Base-by-base conservation (phyloP, 64 coral and sea anemone genomes). In the Stylophora pistillata region DNA sequence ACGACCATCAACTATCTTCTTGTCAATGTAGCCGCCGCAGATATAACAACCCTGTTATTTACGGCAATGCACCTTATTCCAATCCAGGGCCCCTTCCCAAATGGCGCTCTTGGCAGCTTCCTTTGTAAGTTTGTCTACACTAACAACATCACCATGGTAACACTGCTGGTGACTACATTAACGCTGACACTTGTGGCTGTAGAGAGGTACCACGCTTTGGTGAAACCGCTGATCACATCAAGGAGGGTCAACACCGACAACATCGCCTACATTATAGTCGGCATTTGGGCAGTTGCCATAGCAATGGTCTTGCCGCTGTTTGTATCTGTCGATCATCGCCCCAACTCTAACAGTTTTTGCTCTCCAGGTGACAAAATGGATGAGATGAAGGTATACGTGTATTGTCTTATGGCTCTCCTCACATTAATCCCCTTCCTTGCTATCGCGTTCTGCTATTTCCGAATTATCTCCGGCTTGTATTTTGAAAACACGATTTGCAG, bases 71-170 rank as follows among this genome's bases (percentile, higher is more conserved):
- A 76, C 56, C 54, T 58, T 10, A 57, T 76, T 20, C 57, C 53
- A 2, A 58, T 55, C 21, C 62, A 23, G 16, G 47, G 41, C 21
- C 30, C 21, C 13, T 71, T 68, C 58, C 76, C 68, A 54, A 27
- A 25, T 12, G 73, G 73, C 16, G 11, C 16, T 9, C 23, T 85
- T 15, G 59, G 73, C 0, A 85, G 63, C 20, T 90, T 90, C 54
- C 82, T 94, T 32, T 94, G 93, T 80, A 94, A 89, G 47, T 94
- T 94, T 52, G 23, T 94, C 10, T 86, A 56, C 23, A 63, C 77
- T 15, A 94, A 94, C 28, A 87, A 55, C 26, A 15, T 94, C 11
- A 75, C 83, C 4, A 56, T 78, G 84, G 53, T 94, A 6, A 81
- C 93, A 16, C 62, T 84, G 28, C 31, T 85, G 20, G 88, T 81